phyloP scores from a whole-genome alignment of 2,797 vertebrate genomes.

The Sebastes kiyomatsui region DNA sequence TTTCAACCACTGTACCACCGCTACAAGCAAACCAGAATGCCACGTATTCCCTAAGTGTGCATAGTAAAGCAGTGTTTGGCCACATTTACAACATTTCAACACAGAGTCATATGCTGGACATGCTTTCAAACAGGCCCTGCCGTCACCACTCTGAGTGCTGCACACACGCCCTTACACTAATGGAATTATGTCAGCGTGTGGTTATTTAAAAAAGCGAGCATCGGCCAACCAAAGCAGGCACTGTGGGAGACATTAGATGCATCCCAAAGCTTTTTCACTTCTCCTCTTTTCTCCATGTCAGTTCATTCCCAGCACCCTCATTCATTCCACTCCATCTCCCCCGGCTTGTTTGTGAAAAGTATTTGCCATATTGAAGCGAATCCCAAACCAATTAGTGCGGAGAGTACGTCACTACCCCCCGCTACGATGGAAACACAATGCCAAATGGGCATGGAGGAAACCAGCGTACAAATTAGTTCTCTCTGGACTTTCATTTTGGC shows the following conservation, averaged over 20 bases:
- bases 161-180: slow-evolving; percentile 22
- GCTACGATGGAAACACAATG: neutral
- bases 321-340: slow-evolving; percentile 20
- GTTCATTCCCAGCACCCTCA: neutral
- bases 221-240: slow-evolving; percentile 1
- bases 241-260: slow-evolving; percentile 16
- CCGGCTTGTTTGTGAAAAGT: slow-evolving; percentile 8
- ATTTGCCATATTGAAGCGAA: slow-evolving; percentile 24
- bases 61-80: neutral
- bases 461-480: slow-evolving; percentile 39
- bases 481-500: slow-evolving; percentile 19
- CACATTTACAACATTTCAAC: slow-evolving; percentile 25
- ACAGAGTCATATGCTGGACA: slow-evolving; percentile 7
- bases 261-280: slow-evolving; percentile 25
- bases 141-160: neutral
- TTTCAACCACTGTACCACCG: neutral
- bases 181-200: slow-evolving; percentile 35
- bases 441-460: slow-evolving; percentile 20
- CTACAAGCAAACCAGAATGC: neutral
- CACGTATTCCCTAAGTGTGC: neutral
- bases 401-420: slow-evolving; percentile 8
- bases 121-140: slow-evolving; percentile 17
- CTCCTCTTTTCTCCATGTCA: slow-evolving; percentile 15
- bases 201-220: slow-evolving; percentile 24
- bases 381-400: slow-evolving; percentile 42